These are phyloP conservation scores for Poecilus cupreus DNA, from an alignment of 2,888 invertebrate species.

Conservation along the genomic window DNA sequence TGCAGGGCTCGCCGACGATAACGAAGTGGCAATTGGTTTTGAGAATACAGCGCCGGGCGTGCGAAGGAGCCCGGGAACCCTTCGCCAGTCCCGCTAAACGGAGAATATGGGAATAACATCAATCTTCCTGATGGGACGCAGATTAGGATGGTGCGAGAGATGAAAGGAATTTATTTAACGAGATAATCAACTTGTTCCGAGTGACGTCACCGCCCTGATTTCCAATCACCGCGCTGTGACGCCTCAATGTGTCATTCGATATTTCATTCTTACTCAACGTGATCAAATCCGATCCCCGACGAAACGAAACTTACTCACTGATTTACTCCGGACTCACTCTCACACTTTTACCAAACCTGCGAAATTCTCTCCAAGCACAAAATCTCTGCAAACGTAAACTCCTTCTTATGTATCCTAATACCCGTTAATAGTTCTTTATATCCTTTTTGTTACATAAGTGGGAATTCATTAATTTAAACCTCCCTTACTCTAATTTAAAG, in stretches of 20 bases:
- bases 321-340: not conserved
- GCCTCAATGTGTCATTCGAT: conserved; percentile 7
- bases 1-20: not conserved
- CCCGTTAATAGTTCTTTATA: too few relatives aligned
- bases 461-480: too few relatives aligned
- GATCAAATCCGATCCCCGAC: not conserved
- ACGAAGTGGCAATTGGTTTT: conserved; percentile 33
- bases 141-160: conserved; percentile 53
- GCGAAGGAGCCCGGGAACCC: not conserved
- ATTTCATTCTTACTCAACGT: not conserved
- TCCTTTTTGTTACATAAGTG: too few relatives aligned
- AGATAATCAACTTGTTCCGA: conserved; percentile 52
- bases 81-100: not conserved
- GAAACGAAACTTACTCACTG: not conserved
- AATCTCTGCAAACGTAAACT: too few relatives aligned
- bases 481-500: too few relatives aligned
- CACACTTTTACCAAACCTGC: too few relatives aligned
- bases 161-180: conserved; percentile 58
- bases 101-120: conserved; percentile 52
- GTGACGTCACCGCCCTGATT: conserved; percentile 44
- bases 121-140: conserved; percentile 56
- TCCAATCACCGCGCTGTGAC: conserved; percentile 24
- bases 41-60: not conserved
- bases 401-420: too few relatives aligned
- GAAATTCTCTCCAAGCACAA: too few relatives aligned